Percentiles rank a stretch among this genome's conserved stretches.
Evolutionary conservation across 2,113 vertebrate genomes (phyloP).

Genomic region (Sphyrna mokarran): DNA sequence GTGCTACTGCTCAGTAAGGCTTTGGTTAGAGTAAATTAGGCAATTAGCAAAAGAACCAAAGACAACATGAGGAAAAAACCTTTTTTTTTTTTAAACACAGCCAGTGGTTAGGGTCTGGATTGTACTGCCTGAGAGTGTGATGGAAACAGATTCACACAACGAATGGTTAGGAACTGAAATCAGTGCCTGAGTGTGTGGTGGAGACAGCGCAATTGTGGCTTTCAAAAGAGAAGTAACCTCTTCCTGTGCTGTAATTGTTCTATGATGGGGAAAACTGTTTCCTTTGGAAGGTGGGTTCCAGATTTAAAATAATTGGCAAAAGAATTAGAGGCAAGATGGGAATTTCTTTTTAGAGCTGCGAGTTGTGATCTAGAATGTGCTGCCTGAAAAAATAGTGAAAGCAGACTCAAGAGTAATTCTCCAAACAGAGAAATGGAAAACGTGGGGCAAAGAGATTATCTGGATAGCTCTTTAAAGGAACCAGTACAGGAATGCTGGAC

Average conservation of each 20-base stretch:
- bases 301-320: neutral
- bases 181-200: neutral
- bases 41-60: no score
- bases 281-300: neutral
- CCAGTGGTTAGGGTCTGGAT: neutral
- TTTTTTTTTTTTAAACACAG: no score
- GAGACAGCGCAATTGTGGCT: neutral
- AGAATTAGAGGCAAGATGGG: neutral
- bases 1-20: neutral
- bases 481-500: neutral
- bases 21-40: neutral
- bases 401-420: neutral
- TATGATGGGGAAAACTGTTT: neutral
- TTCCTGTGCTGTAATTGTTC: neutral
- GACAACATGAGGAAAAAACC: no score
- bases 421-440: neutral
- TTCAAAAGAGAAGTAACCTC: neutral
- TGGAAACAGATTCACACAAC: neutral
- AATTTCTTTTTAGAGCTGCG: neutral
- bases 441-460: neutral
- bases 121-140: neutral
- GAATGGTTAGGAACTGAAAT: neutral
- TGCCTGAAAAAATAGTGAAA: neutral
- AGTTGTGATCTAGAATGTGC: neutral
- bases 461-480: neutral